Evolutionary conservation across 2,113 vertebrate species (phyloP), one percentile per base, ranked within the genome.

Genomic region (Lycocorax pyrrhopterus): DNA sequence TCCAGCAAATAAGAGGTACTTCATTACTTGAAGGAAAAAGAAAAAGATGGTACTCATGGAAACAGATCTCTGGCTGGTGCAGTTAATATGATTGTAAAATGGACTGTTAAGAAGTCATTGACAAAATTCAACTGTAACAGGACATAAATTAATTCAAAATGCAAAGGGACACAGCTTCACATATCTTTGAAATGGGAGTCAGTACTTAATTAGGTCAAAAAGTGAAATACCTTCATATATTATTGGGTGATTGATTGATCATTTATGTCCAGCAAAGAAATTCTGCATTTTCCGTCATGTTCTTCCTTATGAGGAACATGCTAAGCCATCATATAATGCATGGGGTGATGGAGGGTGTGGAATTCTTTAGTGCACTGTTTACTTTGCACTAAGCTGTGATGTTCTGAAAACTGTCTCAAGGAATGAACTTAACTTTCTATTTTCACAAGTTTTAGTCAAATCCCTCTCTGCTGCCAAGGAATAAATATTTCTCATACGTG

Each of bases 401-500:
- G 58, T 62, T 89, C 76, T 33, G 6, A 21, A 81, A 84, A 44
- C 16, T 7, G 19, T 19, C 20, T 67, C 23, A 84, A 84, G 33
- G 17, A 84, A 74, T 0, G 4, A 73, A 64, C 5, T 49, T 41
- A 60, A 62, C 13, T 66, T 69, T 14, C 41, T 49, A 7, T 63
- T 87, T 78, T 84, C 46, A 58, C 8, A 22, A 35, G 3, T 29
- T 74, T 35, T 39, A 55, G 23, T 5, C 32, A 74, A 84, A 78
- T 2, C 4, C 13, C 19, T 63, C 23, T 51, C n/a, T 76, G 18
- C 73, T 82, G 49, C 44, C 35, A 83, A 33, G 32, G 43, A 77
- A 62, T 18, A 9, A 74, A 4, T 44, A 52, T 11, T 58, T 35
- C 39, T 67, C 25, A 30, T 9, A 55, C 0, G 0, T 0, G 0